Evolutionary conservation across 2,797 vertebrate genomes (phyloP).

Genomic region (Dryobates pubescens): DNA sequence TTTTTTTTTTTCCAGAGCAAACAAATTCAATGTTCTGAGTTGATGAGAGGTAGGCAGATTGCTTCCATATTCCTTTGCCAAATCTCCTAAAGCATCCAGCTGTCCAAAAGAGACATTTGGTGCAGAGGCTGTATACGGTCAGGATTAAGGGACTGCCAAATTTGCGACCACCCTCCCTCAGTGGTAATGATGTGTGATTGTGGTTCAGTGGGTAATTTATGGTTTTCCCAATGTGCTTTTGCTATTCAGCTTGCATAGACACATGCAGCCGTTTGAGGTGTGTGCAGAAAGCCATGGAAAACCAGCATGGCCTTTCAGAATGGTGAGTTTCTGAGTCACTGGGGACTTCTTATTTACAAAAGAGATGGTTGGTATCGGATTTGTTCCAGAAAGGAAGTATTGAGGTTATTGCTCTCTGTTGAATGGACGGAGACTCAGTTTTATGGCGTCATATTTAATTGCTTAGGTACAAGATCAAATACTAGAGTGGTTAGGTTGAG

Average conservation of each 20-base stretch:
- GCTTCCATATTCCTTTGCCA: not conserved
- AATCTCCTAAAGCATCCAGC: not conserved
- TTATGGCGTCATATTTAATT: slow-evolving; percentile 9
- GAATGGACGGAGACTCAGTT: slow-evolving; percentile 8
- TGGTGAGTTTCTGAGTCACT: slow-evolving; percentile 10
- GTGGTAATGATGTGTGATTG: not conserved
- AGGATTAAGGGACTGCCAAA: not conserved
- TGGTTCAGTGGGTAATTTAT: not conserved
- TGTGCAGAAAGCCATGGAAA: not conserved
- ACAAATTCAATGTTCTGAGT: not conserved
- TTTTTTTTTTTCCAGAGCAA: not conserved
- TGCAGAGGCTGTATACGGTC: not conserved
- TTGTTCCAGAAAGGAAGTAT: slow-evolving; percentile 23
- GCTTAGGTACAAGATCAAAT: slow-evolving; percentile 58
- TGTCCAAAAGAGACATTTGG: not conserved
- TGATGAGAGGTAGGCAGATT: not conserved
- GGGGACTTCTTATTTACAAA: slow-evolving; percentile 3
- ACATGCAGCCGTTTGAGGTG: not conserved
- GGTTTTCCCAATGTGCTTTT: not conserved
- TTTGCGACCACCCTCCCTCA: not conserved
- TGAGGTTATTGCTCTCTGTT: slow-evolving; percentile 50
- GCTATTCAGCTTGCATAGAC: slow-evolving; percentile 17
- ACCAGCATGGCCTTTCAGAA: not conserved
- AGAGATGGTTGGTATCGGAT: not conserved
- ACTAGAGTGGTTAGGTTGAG: slow-evolving; percentile 27